These are phyloP conservation scores for Andrena marginata DNA, from an alignment of 2,888 invertebrate species.

Conservation along the genomic window DNA sequence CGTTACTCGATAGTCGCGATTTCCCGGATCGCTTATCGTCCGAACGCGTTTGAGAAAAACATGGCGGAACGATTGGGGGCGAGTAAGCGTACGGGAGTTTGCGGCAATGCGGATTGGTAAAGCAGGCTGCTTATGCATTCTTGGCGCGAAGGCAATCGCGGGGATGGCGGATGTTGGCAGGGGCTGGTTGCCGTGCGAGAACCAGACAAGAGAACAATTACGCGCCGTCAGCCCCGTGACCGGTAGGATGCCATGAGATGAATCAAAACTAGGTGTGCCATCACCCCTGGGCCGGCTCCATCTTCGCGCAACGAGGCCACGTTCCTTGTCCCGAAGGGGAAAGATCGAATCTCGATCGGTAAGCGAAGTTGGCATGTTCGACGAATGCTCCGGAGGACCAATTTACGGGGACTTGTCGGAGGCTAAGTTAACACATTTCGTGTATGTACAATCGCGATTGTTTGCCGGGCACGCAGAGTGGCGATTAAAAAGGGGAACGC, in stretches of 20 bases:
- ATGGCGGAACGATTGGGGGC: constrained; percentile 23
- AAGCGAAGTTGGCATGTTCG: constrained; percentile 68
- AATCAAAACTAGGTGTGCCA: constrained; percentile 83
- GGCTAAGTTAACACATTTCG: constrained; percentile 32
- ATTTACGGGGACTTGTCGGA: constrained; percentile 56
- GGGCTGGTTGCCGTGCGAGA: constrained; percentile 71
- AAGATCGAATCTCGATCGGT: constrained; percentile 75
- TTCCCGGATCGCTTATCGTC: constrained; percentile 13
- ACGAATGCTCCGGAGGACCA: constrained; percentile 57
- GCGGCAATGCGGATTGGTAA: constrained; percentile 74
- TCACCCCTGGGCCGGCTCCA: constrained; percentile 73
- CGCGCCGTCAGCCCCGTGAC: constrained; percentile 83
- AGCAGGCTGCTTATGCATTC: constrained; percentile 82
- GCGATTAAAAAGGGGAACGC: not conserved
- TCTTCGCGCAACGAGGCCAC: constrained; percentile 69
- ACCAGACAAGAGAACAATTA: constrained; percentile 84
- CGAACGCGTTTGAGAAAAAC: constrained; percentile 23
- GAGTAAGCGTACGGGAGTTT: constrained; percentile 57
- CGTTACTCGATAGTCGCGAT: not conserved
- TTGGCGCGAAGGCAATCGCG: constrained; percentile 82
- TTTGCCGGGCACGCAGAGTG: not conserved
- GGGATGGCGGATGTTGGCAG: constrained; percentile 76
- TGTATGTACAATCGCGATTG: not conserved
- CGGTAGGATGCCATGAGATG: constrained; percentile 81
- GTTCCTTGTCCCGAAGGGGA: constrained; percentile 70